Evolutionary conservation across 2,797 vertebrate genomes (phyloP).

Genomic region (Semotilus atromaculatus): DNA sequence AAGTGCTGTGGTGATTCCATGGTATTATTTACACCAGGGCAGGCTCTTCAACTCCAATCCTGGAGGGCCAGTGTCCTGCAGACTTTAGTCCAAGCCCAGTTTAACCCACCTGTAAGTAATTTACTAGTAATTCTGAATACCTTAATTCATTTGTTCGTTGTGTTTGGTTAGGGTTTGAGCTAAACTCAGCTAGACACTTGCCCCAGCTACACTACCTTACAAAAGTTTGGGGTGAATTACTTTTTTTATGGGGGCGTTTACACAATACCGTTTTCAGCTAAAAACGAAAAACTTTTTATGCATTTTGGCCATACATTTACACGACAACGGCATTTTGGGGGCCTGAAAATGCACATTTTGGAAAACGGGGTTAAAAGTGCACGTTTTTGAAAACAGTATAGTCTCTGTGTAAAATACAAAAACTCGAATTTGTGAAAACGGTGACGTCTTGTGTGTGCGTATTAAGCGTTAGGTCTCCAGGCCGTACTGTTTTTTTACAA

Average conservation of each 20-base stretch:
- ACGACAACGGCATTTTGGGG: too few relatives aligned
- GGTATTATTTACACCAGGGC: neutral
- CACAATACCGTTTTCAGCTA: too few relatives aligned
- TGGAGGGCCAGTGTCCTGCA: neutral
- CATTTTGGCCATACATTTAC: too few relatives aligned
- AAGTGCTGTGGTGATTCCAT: neutral
- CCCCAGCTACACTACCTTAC: neutral
- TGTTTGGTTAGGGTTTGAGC: neutral
- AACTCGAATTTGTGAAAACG: too few relatives aligned
- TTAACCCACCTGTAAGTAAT: neutral
- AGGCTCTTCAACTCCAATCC: neutral
- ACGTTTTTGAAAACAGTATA: too few relatives aligned
- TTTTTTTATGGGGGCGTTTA: neutral
- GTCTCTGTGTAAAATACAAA: too few relatives aligned
- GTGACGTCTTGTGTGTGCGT: too few relatives aligned
- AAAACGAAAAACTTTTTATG: too few relatives aligned
- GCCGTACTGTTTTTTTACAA: too few relatives aligned
- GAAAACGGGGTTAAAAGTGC: too few relatives aligned
- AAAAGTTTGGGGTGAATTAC: neutral
- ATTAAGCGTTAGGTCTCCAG: too few relatives aligned
- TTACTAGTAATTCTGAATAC: neutral
- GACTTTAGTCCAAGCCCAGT: neutral
- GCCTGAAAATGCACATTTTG: too few relatives aligned
- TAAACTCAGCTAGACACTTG: neutral
- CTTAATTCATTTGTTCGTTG: neutral